Evolutionary conservation across 2,888 invertebrate genomes (phyloP).

Genomic region (Linyphia triangularis): DNA sequence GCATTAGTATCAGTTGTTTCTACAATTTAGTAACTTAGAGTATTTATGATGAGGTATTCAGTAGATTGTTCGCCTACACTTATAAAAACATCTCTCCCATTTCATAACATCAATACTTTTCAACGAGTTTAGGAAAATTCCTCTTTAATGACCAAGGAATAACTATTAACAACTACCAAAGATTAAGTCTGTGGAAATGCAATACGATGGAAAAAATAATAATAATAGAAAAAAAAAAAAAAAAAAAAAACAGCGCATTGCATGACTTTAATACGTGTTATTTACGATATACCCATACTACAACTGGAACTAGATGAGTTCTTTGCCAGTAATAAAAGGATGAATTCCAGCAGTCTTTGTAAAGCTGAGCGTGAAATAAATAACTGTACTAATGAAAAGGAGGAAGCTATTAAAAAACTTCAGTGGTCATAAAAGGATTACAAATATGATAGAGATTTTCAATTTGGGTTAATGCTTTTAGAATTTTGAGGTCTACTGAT

Average conservation of each 20-base stretch:
- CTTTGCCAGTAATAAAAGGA: conserved; percentile 22
- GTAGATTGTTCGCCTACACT: no score
- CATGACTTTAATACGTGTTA: conserved; percentile 69
- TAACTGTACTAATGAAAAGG: conserved; percentile 61
- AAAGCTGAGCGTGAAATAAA: conserved; percentile 49
- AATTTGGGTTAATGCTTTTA: conserved; percentile 64
- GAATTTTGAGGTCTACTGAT: conserved; percentile 28
- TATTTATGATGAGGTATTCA: no score
- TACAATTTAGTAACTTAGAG: no score
- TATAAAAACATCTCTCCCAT: no score
- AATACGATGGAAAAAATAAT: background rate
- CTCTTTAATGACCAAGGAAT: background rate
- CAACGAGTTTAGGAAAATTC: background rate
- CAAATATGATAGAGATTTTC: conserved; percentile 18
- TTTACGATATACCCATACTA: conserved; percentile 55
- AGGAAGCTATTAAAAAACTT: conserved; percentile 68
- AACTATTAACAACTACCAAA: conserved; percentile 8
- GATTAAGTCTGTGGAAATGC: conserved; percentile 4
- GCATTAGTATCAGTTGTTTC: no score
- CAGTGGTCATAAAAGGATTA: conserved; percentile 65
- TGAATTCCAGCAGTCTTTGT: background rate
- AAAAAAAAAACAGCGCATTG: background rate
- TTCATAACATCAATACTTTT: background rate
- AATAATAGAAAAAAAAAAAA: background rate
- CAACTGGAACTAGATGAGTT: background rate